These are phyloP conservation scores for Alca torda DNA, from an alignment of 2,797 vertebrate species.

Conservation along the genomic window DNA sequence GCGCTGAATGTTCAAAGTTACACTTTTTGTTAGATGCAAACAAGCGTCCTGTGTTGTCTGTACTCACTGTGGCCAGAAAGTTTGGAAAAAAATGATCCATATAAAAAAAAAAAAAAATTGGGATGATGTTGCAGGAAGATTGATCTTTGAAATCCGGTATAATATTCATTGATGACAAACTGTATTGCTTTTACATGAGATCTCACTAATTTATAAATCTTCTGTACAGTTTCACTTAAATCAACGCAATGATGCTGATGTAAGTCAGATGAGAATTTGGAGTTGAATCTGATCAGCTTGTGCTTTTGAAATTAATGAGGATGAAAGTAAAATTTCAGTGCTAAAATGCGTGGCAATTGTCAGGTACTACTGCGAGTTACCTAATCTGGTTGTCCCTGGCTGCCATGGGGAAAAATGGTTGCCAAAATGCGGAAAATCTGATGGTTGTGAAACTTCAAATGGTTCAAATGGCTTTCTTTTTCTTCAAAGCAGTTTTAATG, in stretches of 20 bases:
- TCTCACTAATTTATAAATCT: not conserved
- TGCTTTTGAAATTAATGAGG: not conserved
- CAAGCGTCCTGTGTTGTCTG: not conserved
- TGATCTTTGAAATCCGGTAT: not conserved
- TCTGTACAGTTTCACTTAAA: not conserved
- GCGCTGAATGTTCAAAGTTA: not conserved
- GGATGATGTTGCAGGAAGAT: not conserved
- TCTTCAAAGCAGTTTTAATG: not conserved
- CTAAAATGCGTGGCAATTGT: not conserved
- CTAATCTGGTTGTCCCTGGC: not conserved
- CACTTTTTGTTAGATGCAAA: not conserved
- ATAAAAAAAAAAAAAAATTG: not conserved
- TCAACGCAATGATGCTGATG: not conserved
- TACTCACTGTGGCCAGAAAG: not conserved
- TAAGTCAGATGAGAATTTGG: not conserved
- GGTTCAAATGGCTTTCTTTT: not conserved
- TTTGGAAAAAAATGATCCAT: fast-evolving
- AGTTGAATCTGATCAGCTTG: not conserved
- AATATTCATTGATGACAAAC: not conserved
- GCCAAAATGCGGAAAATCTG: not conserved
- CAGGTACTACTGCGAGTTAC: not conserved
- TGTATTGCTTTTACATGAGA: not conserved
- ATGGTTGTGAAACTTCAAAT: not conserved
- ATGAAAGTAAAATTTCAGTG: not conserved
- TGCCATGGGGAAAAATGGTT: not conserved